phyloP scores from a whole-genome alignment of 2,797 vertebrate genomes.

The Chanos chanos region DNA sequence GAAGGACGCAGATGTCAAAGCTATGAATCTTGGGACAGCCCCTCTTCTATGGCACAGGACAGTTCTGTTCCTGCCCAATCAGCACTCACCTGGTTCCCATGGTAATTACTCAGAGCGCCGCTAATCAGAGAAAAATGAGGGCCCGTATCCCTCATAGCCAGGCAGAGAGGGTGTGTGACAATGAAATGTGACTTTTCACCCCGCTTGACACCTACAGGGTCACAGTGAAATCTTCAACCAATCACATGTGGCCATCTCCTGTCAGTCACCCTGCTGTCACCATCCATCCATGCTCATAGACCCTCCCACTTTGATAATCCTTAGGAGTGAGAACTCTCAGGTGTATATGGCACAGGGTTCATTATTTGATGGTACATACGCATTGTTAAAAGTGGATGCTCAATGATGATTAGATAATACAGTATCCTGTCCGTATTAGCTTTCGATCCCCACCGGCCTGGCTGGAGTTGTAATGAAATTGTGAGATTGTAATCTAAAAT shows the following conservation, averaged over 20 bases:
- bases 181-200: slow-evolving; percentile 41
- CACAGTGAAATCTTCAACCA: slow-evolving; percentile 45
- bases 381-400: no score
- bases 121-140: slow-evolving; percentile 66
- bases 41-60: slow-evolving; percentile 24
- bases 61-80: slow-evolving; percentile 71
- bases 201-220: slow-evolving; percentile 54
- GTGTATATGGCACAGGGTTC: no score
- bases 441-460: no score
- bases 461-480: no score
- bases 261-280: slow-evolving; percentile 55
- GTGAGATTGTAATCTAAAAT: no score
- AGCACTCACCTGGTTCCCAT: slow-evolving; percentile 67
- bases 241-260: slow-evolving; percentile 51
- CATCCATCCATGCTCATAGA: slow-evolving; percentile 41
- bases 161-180: slow-evolving; percentile 26
- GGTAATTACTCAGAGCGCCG: slow-evolving; percentile 69
- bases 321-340: background rate
- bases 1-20: slow-evolving; percentile 99
- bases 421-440: no score
- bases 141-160: slow-evolving; percentile 50
- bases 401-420: no score
- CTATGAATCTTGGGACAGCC: slow-evolving; percentile 76
- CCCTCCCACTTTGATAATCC: background rate
- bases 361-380: no score